Conservation (phyloP, 2,113 vertebrate species). For the Stictonetta naevosa region DNA sequence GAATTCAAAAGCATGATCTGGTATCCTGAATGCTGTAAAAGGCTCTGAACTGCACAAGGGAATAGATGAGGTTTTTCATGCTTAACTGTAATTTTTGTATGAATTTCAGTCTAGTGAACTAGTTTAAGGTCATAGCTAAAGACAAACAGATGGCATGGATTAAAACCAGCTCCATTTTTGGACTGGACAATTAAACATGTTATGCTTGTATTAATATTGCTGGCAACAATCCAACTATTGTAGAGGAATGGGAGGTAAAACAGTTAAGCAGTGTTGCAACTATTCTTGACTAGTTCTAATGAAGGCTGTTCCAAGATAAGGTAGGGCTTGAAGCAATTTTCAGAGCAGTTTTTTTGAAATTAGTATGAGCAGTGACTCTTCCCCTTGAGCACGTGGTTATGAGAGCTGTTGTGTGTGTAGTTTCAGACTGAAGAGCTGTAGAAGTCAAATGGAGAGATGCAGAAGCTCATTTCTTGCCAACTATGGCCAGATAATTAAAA, state of each 20-base stretch:
- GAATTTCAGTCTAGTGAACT: not conserved
- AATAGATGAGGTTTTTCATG: not conserved
- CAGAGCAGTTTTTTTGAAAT: not conserved
- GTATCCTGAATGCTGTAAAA: not conserved
- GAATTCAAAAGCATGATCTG: not conserved
- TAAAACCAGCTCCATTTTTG: conserved; percentile 6
- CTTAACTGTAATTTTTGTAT: not conserved
- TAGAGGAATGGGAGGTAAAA: not conserved
- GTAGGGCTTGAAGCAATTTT: not conserved
- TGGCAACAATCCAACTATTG: not conserved
- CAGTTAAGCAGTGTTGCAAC: not conserved
- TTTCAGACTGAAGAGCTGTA: not conserved
- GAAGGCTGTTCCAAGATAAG: not conserved
- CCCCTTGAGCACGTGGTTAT: not conserved
- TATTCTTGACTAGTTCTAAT: not conserved
- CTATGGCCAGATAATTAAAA: not conserved
- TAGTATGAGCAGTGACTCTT: not conserved
- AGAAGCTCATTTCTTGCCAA: not conserved
- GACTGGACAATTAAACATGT: conserved; percentile 20
- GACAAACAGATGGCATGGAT: conserved; percentile 33
- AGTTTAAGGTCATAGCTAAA: not conserved
- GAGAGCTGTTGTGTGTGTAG: not conserved
- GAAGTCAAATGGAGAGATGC: not conserved
- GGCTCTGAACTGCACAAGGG: not conserved
- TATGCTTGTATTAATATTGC: not conserved